Evolutionary conservation across 1,140 invertebrate genomes (phyloP).

Genomic region (Stegodyphus dumicola): DNA sequence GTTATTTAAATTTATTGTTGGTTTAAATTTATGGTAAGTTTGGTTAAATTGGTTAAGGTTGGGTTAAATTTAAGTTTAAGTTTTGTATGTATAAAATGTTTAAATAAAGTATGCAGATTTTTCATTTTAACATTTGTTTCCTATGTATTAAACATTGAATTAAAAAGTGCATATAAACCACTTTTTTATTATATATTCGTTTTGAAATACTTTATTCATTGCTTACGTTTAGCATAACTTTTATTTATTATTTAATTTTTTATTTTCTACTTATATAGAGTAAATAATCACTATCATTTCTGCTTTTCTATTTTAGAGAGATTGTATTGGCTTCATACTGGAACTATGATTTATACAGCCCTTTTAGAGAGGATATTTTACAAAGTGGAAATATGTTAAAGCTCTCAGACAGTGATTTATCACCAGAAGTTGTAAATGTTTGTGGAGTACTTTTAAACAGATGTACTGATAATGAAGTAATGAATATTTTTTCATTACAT

Average conservation of each 20-base stretch:
- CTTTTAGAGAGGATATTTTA: not conserved
- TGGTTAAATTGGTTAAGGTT: no score
- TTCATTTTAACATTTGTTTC: not conserved
- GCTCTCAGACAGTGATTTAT: slow-evolving; percentile 46
- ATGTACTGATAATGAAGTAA: not conserved
- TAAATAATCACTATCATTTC: not conserved
- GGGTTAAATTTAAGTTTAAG: not conserved
- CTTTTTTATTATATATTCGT: not conserved
- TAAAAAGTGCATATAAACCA: not conserved
- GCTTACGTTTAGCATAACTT: not conserved
- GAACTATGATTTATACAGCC: not conserved
- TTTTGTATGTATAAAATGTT: not conserved
- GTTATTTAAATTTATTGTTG: not conserved
- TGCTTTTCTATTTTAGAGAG: slow-evolving; percentile 6
- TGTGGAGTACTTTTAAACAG: slow-evolving; percentile 59
- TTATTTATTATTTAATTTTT: not conserved
- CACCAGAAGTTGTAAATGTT: slow-evolving; percentile 57
- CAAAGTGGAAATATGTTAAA: not conserved
- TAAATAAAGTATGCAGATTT: not conserved
- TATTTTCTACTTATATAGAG: not conserved
- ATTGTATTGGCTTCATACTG: slow-evolving; percentile 2
- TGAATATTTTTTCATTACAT: no score
- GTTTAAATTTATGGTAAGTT: no score
- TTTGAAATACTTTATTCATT: not conserved
- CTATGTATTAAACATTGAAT: not conserved